Base-by-base conservation (phyloP, 2,113 vertebrate species). In the Scatophagus argus region DNA sequence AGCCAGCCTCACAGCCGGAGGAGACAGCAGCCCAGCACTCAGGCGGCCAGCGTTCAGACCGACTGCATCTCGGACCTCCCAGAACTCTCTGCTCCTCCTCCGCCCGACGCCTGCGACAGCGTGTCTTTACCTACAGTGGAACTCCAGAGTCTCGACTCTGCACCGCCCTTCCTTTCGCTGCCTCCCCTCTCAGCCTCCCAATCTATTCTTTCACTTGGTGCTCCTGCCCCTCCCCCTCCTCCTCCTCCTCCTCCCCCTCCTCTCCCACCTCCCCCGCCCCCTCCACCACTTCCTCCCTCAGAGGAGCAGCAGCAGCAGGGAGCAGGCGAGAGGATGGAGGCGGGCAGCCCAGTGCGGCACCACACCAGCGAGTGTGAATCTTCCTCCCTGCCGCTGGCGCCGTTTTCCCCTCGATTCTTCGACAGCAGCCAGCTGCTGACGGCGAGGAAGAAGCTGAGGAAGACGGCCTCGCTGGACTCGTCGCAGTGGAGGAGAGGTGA, bases 351-450 rank as follows among this genome's bases (percentile, higher is more conserved):
- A 1, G 81, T 85, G 56, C 58, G n/a, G 16, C 88, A 71, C 8
- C 79, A 41, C 6, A 91, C 88, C 63, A 82, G 68, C 8, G 94
- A 95, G 29, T 94, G 94, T 3, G 94, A 94, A 58, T 88, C 93
- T 5, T 76, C 91, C 34, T 88, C 66, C 54, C 91, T 80, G 76
- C 95, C 91, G 47, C 95, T 93, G 80, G 91, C 89, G 1, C 89
- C 94, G 0, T 92, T 94, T 6, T 94, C 95, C 8, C 95, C 96
- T 3, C 96, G 97, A 14, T 96, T 97, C 66, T 98, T 99, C 1
- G 98, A 99, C 80, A 99, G 97, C 93, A 98, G 95, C 81, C 97
- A 99, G 91, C 93, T 99, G 85, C 90, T 96, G 83, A 99, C 95
- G 55, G 98, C 98, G 38, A 95, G 97, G 90, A 98, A 96, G 91